Percentiles rank a stretch among this genome's conserved stretches.
These are phyloP conservation scores for Nezara viridula DNA, from an alignment of 2,888 invertebrate genomes.

Conservation along the genomic window DNA sequence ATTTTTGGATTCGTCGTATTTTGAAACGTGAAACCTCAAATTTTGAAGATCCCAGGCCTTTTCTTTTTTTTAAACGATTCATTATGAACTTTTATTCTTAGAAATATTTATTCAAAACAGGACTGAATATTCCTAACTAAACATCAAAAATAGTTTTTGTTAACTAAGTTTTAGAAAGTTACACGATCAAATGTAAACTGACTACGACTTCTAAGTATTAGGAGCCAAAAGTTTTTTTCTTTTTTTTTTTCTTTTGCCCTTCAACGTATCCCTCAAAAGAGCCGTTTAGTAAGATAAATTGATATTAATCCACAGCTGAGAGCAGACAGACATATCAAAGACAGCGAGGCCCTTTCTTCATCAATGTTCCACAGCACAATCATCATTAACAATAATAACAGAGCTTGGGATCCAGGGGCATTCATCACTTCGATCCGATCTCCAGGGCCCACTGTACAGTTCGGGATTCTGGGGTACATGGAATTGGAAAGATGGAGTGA, in stretches of 20 bases:
- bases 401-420: not conserved
- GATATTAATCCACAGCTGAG: not conserved
- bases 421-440: constrained; percentile 10
- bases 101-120: too few species aligned
- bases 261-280: not conserved
- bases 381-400: constrained; percentile 43
- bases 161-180: too few species aligned
- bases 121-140: too few species aligned
- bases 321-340: constrained; percentile 44
- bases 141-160: too few species aligned
- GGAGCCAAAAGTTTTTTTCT: not conserved
- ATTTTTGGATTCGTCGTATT: too few species aligned
- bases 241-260: not conserved
- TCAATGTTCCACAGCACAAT: not conserved
- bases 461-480: not conserved
- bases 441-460: not conserved
- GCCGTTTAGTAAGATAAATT: constrained; percentile 20
- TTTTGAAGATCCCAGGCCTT: too few species aligned
- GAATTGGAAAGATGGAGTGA: constrained; percentile 17
- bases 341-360: not conserved
- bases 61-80: too few species aligned
- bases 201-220: too few species aligned
- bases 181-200: too few species aligned
- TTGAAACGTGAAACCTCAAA: too few species aligned
- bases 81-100: too few species aligned